phyloP scores from a whole-genome alignment of 1,140 invertebrate species.

The Heliconius melpomene region DNA sequence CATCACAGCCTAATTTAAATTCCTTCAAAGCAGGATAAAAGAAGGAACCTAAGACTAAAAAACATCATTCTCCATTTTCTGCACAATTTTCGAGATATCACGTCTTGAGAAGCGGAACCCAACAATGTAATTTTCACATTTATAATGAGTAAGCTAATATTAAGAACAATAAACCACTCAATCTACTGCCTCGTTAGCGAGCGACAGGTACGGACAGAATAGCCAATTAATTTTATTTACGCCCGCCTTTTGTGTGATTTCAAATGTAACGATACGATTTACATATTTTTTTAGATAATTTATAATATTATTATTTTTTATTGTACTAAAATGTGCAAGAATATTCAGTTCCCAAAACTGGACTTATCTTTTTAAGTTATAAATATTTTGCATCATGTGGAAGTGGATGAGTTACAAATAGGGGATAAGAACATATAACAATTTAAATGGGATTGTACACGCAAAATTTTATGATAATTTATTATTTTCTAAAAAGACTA shows the following conservation, averaged over 20 bases:
- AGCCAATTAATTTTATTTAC: constrained; percentile 57
- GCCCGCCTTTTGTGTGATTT: constrained; percentile 32
- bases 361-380: too few relatives aligned
- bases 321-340: neutral
- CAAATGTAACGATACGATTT: neutral
- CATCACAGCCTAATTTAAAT: too few relatives aligned
- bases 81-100: too few relatives aligned
- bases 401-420: too few relatives aligned
- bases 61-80: too few relatives aligned
- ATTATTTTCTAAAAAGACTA: neutral
- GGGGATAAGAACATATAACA: too few relatives aligned
- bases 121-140: neutral
- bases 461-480: too few relatives aligned
- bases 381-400: too few relatives aligned
- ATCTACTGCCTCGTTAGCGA: constrained; percentile 40
- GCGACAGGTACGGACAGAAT: constrained; percentile 50
- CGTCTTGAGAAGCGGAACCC: neutral
- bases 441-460: too few relatives aligned
- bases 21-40: too few relatives aligned
- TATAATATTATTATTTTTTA: neutral
- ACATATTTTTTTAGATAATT: neutral
- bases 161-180: constrained; percentile 31
- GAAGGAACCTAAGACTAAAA: too few relatives aligned
- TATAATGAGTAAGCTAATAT: constrained; percentile 21
- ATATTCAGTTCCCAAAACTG: too few relatives aligned